Percentiles rank a stretch among this genome's conserved stretches.
These are phyloP conservation scores for Unio pictorum DNA, from an alignment of 2,888 invertebrate genomes.

Conservation along the genomic window DNA sequence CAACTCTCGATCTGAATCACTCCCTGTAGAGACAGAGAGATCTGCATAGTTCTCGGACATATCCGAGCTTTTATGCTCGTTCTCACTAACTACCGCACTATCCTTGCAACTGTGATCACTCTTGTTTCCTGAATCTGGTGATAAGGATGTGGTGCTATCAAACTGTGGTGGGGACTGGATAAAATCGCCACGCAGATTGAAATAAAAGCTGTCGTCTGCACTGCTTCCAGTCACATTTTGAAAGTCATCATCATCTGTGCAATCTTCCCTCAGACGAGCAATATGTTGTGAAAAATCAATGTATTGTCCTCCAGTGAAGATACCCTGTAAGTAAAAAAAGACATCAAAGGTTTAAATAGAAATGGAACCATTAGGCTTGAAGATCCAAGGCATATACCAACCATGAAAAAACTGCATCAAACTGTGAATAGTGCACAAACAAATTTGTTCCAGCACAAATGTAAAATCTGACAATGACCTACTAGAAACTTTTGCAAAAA, in stretches of 20 bases:
- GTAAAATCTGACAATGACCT: no score
- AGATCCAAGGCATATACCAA: no score
- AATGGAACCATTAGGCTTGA: no score
- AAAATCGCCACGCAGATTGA: slow-evolving; percentile 33
- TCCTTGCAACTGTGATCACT: slow-evolving; percentile 52
- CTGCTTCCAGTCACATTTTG: slow-evolving; percentile 33
- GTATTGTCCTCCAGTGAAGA: slow-evolving; percentile 28
- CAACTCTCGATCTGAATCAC: slow-evolving; percentile 47
- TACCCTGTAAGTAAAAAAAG: slow-evolving; percentile 34
- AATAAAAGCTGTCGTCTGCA: slow-evolving; percentile 41
- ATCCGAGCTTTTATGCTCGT: slow-evolving; percentile 55
- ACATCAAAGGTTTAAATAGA: background rate
- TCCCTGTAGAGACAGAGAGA: slow-evolving; percentile 37
- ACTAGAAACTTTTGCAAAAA: no score
- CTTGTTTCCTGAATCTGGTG: slow-evolving; percentile 39
- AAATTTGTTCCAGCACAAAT: no score
- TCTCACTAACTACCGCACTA: slow-evolving; percentile 61
- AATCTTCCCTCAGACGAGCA: slow-evolving; percentile 23
- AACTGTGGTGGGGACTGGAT: slow-evolving; percentile 38
- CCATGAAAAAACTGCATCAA: no score
- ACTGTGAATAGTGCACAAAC: no score
- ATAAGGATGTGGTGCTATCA: slow-evolving; percentile 32
- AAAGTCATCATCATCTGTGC: slow-evolving; percentile 25
- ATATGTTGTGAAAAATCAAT: slow-evolving; percentile 13
- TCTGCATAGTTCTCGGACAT: slow-evolving; percentile 40